Evolutionary conservation across 92 coral and sea anemone genomes (phyloP), one percentile per base, ranked within the genome.

Genomic region (Zoanthus sociatus): DNA sequence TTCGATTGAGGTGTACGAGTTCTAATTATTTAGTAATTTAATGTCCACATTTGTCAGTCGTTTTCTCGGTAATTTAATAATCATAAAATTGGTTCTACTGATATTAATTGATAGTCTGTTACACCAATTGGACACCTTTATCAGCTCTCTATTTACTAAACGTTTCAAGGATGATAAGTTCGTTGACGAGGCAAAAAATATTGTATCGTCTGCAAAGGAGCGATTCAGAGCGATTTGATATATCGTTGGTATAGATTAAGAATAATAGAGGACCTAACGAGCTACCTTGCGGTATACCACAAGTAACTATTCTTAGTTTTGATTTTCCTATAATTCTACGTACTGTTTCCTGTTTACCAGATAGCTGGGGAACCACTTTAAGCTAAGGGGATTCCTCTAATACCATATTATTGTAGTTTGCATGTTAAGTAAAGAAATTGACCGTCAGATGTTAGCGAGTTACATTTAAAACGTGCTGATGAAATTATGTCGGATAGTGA

Each of bases 161-260:
- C 9, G 45, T 56, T 78, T 72, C 48, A 78, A 46, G 8, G 9
- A 72, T 50, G 46, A 16, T 33, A 54, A 47, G 20, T 31, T 56
- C 9, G 30, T 3, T 60, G 84, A 56, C 6, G 84, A 50, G 66
- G 72, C 84, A 78, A 78, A 78, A 17, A 78, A 56, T 47, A 30
- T 78, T 31, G 84, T 30, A 32, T 78, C 72, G 47, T 55, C 84
- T n/a, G 84, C 84, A 78, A 78, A 78, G 17, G 56, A 78, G 9
- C 21, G 68, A 56, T 33, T 72, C 54, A 37, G 77, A 72, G 53
- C 47, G 33, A 10, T 72, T 72, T 33, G 77, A 45, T 13, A 33
- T 31, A 9, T 9, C 53, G 53, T 48, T 48, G 9, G 9, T 48
- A 9, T 48, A 48, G 6, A 70, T 21, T 26, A 70, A 70, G 75